Conservation (phyloP, 2,888 invertebrate genomes). For the Serripes groenlandicus region DNA sequence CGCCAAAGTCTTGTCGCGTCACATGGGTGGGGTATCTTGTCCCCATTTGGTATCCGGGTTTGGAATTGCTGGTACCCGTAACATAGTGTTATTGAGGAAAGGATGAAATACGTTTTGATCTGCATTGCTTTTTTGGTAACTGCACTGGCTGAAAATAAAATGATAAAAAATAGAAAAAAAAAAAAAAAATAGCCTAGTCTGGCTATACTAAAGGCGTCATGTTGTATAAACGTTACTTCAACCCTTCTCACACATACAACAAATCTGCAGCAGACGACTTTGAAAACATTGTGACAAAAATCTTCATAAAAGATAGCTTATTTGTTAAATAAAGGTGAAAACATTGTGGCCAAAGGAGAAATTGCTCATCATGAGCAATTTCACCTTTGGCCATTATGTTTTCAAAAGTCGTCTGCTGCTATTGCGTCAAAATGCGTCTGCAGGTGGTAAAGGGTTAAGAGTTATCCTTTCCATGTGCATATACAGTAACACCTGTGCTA, state of each 20-base stretch:
- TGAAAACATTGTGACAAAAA: background rate
- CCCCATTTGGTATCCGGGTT: constrained; percentile 67
- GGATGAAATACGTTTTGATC: background rate
- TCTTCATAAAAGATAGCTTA: too few relatives aligned
- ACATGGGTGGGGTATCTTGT: constrained; percentile 69
- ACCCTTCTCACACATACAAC: background rate
- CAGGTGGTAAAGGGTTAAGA: too few relatives aligned
- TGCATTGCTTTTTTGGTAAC: background rate
- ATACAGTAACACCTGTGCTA: too few relatives aligned
- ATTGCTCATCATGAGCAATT: too few relatives aligned
- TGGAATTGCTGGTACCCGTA: constrained; percentile 39
- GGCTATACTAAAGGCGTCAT: background rate
- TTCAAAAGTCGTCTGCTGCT: too few relatives aligned
- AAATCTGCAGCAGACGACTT: background rate
- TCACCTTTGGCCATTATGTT: too few relatives aligned
- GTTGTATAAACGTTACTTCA: too few relatives aligned
- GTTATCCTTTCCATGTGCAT: too few relatives aligned
- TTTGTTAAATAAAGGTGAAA: too few relatives aligned
- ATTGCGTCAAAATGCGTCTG: too few relatives aligned
- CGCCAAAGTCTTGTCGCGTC: constrained; percentile 53
- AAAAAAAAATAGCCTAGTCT: background rate
- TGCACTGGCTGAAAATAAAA: background rate
- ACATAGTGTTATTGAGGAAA: background rate
- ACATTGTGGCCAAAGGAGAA: too few relatives aligned
- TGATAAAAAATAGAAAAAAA: background rate